phyloP scores from a whole-genome alignment of 2,888 invertebrate genomes.

The Drosophila lacicola region DNA sequence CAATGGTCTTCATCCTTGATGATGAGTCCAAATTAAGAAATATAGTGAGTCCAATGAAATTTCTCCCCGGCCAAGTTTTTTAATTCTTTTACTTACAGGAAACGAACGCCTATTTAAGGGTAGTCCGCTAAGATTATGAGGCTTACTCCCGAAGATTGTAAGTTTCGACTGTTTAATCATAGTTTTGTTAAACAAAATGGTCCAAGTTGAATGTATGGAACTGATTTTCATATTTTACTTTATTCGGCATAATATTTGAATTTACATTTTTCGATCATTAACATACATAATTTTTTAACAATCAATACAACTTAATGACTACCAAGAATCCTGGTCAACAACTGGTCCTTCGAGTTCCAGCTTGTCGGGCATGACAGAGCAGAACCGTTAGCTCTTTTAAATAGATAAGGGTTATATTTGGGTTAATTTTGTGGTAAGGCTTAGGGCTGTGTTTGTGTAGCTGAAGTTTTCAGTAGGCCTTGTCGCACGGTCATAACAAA shows the following conservation, averaged over 20 bases:
- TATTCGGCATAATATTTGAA: slow-evolving; percentile 60
- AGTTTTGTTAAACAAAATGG: not conserved
- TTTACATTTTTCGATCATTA: slow-evolving; percentile 64
- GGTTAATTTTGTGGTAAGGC: slow-evolving; percentile 13
- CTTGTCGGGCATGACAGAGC: slow-evolving; percentile 21
- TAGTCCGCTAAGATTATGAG: slow-evolving; percentile 5
- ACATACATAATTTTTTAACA: slow-evolving; percentile 66
- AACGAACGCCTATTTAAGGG: slow-evolving; percentile 7
- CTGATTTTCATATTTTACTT: slow-evolving; percentile 28
- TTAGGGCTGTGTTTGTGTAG: slow-evolving; percentile 17
- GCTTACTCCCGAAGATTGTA: no score
- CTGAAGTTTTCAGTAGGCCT: slow-evolving; percentile 38
- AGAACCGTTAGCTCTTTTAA: slow-evolving; percentile 17
- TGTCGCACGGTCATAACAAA: slow-evolving; percentile 52
- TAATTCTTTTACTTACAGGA: slow-evolving; percentile 14
- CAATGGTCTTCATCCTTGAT: slow-evolving; percentile 18
- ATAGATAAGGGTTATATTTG: slow-evolving; percentile 24
- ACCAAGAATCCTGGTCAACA: slow-evolving; percentile 63
- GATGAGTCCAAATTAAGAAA: not conserved
- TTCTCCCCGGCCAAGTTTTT: not conserved
- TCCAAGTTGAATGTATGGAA: not conserved
- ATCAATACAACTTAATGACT: slow-evolving; percentile 79
- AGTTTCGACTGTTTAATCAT: not conserved
- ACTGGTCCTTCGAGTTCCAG: slow-evolving; percentile 25
- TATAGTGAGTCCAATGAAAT: not conserved